These are phyloP conservation scores for Drosophila melanica DNA, from an alignment of 1,140 invertebrate genomes.

Conservation along the genomic window DNA sequence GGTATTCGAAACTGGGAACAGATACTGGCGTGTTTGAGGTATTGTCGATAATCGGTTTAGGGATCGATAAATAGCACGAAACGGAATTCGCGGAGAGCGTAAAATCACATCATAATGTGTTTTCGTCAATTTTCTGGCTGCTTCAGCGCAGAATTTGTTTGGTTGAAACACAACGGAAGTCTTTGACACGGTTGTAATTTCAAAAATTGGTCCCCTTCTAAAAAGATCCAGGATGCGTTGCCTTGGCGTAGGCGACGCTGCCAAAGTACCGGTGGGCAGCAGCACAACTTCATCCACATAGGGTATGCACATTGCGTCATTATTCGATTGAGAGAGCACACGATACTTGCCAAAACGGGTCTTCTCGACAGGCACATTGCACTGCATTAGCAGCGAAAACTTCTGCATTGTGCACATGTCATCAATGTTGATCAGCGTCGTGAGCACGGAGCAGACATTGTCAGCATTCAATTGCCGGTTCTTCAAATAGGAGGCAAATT, in stretches of 20 bases:
- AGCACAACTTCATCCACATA: slow-evolving; percentile 62
- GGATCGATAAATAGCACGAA: slow-evolving; percentile 41
- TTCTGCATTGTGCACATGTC: slow-evolving; percentile 43
- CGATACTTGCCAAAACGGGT: background rate
- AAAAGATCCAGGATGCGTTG: background rate
- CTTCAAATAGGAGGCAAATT: slow-evolving; percentile 34
- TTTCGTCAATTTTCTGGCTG: background rate
- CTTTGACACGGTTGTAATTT: background rate
- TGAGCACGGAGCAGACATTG: slow-evolving; percentile 44
- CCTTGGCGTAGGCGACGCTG: background rate
- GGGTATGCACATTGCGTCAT: slow-evolving; percentile 18
- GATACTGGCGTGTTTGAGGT: background rate
- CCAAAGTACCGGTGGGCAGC: slow-evolving; percentile 46
- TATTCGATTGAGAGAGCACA: background rate
- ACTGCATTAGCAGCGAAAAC: slow-evolving; percentile 35
- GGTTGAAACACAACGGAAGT: background rate
- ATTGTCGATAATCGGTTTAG: background rate
- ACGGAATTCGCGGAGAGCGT: slow-evolving; percentile 46
- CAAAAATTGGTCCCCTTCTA: background rate
- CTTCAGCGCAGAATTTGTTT: background rate
- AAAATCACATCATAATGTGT: slow-evolving; percentile 47
- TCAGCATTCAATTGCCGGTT: slow-evolving; percentile 23
- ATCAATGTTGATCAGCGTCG: slow-evolving; percentile 46
- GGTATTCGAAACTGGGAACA: background rate
- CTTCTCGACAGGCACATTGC: background rate